Evolutionary conservation across 2,888 invertebrate genomes (phyloP), one percentile per base, ranked within the genome.

Genomic region (Matsumyia berberina): DNA sequence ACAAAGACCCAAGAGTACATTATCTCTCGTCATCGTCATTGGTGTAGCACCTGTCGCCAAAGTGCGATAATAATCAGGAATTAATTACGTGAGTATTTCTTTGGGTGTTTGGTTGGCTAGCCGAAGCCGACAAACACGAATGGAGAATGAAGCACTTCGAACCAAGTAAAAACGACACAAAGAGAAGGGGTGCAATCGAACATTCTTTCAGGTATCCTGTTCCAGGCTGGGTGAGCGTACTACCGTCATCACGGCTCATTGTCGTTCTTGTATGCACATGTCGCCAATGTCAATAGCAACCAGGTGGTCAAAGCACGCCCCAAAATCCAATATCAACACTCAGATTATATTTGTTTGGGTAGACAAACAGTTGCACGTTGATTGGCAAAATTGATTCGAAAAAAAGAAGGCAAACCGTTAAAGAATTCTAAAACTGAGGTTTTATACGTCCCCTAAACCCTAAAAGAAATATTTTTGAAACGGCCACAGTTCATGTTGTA

Each of bases 51-150:
- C 85, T 85, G 85, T 74, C 85, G 80, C 46, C 74, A 60, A 85
- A 80, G 80, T 80, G 42, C 58, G 85, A 85, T 85, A 85, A 66
- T 80, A 74, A 85, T 85, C 85, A 85, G 58, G 66, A 85, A 80
- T 85, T 85, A 80, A 85, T 85, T 80, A 85, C 74, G 80, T 70
- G 69, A 67, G 62, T 79, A 80, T 64, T 78, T 53, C 72, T 44
- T 70, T 80, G 60, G 69, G 51, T 79, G 74, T 57, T 66, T 60
- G 46, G 44, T 39, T 53, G 70, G 85, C 70, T 64, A 70, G 66
- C 70, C 79, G 53, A 62, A 55, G 64, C 69, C 51, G 60, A 37
- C 60, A 53, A 64, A 72, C 44, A 58, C 37, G 78, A 69, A 67
- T 74, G 64, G 57, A 35, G 8, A 74, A 69, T 57, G 67, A 58